These are phyloP conservation scores for Corticium candelabrum DNA, from an alignment of 37 sponge, comb jelly and placozoan genomes.

Conservation along the genomic window DNA sequence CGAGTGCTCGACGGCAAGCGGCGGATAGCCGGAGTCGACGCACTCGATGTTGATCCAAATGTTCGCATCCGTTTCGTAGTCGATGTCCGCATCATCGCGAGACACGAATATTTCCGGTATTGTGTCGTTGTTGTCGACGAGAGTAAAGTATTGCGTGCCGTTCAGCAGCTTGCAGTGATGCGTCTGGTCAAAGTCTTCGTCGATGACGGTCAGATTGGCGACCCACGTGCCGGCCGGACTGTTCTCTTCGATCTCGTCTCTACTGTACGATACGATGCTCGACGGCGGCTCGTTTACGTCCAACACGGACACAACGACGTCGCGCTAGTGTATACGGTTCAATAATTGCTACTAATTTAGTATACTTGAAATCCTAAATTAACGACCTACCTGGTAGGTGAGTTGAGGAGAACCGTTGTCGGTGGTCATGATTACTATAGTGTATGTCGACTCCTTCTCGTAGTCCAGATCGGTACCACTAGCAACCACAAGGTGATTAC, in stretches of 20 bases:
- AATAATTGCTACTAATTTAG: not conserved
- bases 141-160: not conserved
- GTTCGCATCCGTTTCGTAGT: not conserved
- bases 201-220: conserved; percentile 2
- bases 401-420: conserved; percentile 3
- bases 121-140: not conserved
- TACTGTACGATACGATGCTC: not conserved
- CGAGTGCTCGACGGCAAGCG: not conserved
- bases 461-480: not conserved
- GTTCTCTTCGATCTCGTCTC: not conserved
- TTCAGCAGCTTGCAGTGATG: not conserved
- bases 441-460: not conserved
- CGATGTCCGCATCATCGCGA: not conserved
- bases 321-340: not conserved
- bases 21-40: not conserved
- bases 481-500: not conserved
- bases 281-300: conserved; percentile 10
- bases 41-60: not conserved
- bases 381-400: not conserved
- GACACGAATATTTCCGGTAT: not conserved
- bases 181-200: not conserved
- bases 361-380: not conserved
- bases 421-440: not conserved
- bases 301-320: not conserved
- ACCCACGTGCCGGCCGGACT: not conserved